Evolutionary conservation across 1,140 invertebrate genomes (phyloP), one percentile per base, ranked within the genome.

Genomic region (Habropoda laboriosa): DNA sequence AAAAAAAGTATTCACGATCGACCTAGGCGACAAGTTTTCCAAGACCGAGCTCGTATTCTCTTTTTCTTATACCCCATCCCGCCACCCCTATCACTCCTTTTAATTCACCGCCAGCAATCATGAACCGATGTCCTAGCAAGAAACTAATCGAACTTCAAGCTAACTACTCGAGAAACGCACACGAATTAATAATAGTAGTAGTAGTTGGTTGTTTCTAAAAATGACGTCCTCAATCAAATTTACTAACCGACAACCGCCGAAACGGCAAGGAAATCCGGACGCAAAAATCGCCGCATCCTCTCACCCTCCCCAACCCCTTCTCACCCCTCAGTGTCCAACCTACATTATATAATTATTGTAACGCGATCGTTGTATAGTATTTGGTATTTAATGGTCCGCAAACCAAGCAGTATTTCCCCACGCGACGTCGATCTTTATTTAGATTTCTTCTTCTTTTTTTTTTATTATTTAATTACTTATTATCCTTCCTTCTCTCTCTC

Each of bases 331-430:
- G 61, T 27, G 13, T 18, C n/a, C 81, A 64, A 51, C 67, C 57
- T 85, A 85, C 35, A 81, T 87, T 87, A 87, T 86, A 88, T 85
- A 90, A 71, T 91, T 91, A 91, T 91, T 90, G 89, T 89, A 90
- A 89, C 81, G 80, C 84, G 88, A 89, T 91, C 90, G 90, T 90
- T 91, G 90, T 91, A 91, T 87, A 86, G 83, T 89, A 83, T 91
- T 90, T 81, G 57, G 71, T 85, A 80, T 85, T 86, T 80, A 90
- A 83, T 90, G 90, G 89, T 91, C 89, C 89, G 86, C 88, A 81
- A 90, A 90, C 89, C 89, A 88, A 90, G 32, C 64, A 49, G 88
- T 77, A 80, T 83, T n/a, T 72, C 68, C 51, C 63, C 64, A 40
- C 35, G 67, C 55, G 47, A 79, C 47, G 35, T 72, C 77, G 77